Evolutionary conservation across 2,797 vertebrate species (phyloP).

Genomic region (Arrhamphus sclerolepis): DNA sequence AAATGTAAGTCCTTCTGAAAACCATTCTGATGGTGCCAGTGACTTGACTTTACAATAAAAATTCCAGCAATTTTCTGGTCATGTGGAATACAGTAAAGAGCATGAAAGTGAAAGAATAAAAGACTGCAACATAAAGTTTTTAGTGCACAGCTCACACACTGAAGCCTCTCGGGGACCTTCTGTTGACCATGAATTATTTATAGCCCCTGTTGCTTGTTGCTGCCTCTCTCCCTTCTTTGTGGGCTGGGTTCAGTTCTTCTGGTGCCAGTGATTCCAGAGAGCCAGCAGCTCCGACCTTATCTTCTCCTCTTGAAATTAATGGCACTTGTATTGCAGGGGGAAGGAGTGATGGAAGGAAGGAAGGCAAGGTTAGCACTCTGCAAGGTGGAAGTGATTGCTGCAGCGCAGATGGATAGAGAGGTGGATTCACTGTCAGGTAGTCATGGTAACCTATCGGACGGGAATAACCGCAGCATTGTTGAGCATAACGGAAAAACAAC

Average conservation of each 20-base stretch:
- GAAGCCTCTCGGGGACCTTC: slow-evolving; percentile 45
- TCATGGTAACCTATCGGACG: slow-evolving; percentile 74
- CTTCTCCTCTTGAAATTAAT: slow-evolving; percentile 48
- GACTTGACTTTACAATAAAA: slow-evolving; percentile 14
- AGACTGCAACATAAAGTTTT: slow-evolving; percentile 42
- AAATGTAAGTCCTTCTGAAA: not conserved
- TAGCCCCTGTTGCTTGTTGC: slow-evolving; percentile 56
- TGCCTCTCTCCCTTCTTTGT: slow-evolving; percentile 51
- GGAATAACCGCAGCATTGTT: slow-evolving; percentile 42
- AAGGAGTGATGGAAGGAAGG: slow-evolving; percentile 35
- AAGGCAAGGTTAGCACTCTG: slow-evolving; percentile 38
- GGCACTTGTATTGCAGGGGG: slow-evolving; percentile 52
- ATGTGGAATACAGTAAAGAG: slow-evolving; percentile 12
- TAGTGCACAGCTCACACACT: slow-evolving; percentile 46
- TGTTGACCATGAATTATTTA: slow-evolving; percentile 66
- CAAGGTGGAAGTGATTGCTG: slow-evolving; percentile 54
- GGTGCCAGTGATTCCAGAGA: slow-evolving; percentile 50
- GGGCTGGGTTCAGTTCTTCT: slow-evolving; percentile 40
- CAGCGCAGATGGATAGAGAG: slow-evolving; percentile 66
- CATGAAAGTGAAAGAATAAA: slow-evolving; percentile 17
- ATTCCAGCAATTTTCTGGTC: not conserved
- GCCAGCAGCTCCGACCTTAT: slow-evolving; percentile 59
- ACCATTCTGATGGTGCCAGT: not conserved
- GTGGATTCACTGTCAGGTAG: slow-evolving; percentile 69
- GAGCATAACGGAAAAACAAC: slow-evolving; percentile 36